Percentiles rank a stretch among this genome's conserved stretches.
Conservation (phyloP, 2,888 invertebrate genomes). For the Syrista parreyssii region DNA sequence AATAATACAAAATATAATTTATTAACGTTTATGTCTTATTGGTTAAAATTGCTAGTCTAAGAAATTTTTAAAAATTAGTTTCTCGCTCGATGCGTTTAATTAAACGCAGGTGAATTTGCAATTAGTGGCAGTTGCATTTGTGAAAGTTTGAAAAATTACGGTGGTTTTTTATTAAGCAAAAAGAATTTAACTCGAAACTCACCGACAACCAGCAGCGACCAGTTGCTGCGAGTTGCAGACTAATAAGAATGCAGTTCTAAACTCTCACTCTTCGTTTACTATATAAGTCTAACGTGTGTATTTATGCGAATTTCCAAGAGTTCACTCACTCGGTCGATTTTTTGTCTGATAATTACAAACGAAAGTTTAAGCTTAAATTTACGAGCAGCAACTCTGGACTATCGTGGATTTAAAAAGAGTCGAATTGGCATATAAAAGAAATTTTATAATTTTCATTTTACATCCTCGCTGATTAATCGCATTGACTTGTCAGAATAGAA, state of each 20-base stretch:
- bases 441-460: too few relatives aligned
- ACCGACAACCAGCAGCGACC: neutral
- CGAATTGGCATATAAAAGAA: too few relatives aligned
- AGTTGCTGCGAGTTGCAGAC: neutral
- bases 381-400: too few relatives aligned
- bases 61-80: neutral
- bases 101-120: neutral
- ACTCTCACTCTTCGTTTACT: neutral
- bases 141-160: neutral
- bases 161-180: neutral
- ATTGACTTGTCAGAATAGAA: too few relatives aligned
- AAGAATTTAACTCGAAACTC: neutral
- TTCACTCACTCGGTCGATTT: neutral
- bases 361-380: too few relatives aligned
- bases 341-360: neutral
- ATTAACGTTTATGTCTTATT: too few relatives aligned
- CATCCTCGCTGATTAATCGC: too few relatives aligned
- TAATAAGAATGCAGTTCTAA: neutral
- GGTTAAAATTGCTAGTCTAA: neutral
- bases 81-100: neutral
- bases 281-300: neutral
- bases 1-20: neutral
- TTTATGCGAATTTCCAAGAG: neutral
- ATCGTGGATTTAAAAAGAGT: neutral
- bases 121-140: neutral